Evolutionary conservation across 2,888 invertebrate species (phyloP).

Genomic region (Piscicola geometra): DNA sequence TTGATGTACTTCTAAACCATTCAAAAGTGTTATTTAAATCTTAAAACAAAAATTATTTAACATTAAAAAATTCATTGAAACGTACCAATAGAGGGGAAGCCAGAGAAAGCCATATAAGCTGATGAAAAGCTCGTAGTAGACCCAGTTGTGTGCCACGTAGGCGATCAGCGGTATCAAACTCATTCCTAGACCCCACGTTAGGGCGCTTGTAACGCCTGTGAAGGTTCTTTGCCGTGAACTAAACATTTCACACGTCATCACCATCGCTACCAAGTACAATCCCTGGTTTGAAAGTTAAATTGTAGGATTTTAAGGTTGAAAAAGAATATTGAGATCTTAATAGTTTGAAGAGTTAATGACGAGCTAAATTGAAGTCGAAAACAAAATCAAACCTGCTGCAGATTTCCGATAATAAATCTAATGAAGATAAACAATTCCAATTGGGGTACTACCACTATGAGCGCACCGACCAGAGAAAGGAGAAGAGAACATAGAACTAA

Average conservation of each 20-base stretch:
- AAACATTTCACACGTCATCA: slow-evolving; percentile 44
- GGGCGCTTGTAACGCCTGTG: slow-evolving; percentile 39
- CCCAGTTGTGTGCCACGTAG: slow-evolving; percentile 42
- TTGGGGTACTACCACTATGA: slow-evolving; percentile 42
- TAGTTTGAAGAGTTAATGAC: neutral
- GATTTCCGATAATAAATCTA: slow-evolving; percentile 42
- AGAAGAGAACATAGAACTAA: slow-evolving; percentile 41
- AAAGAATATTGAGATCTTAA: too few relatives aligned
- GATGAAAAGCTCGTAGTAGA: slow-evolving; percentile 39
- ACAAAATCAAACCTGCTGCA: slow-evolving; percentile 39
- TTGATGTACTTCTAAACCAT: too few relatives aligned
- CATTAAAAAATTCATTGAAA: neutral
- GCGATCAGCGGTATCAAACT: slow-evolving; percentile 41
- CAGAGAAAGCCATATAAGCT: slow-evolving; percentile 39
- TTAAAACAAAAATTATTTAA: neutral
- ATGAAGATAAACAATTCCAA: slow-evolving; percentile 43
- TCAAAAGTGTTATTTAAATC: too few relatives aligned
- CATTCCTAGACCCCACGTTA: slow-evolving; percentile 42
- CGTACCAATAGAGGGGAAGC: slow-evolving; percentile 39
- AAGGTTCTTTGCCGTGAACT: slow-evolving; percentile 41
- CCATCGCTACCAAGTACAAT: slow-evolving; percentile 40
- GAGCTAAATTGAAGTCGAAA: neutral
- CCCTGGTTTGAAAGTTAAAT: too few relatives aligned
- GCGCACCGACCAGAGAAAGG: slow-evolving; percentile 39
- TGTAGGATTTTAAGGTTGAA: neutral